Evolutionary conservation across 2,888 invertebrate species (phyloP).

Genomic region (Cephus nigrinus): DNA sequence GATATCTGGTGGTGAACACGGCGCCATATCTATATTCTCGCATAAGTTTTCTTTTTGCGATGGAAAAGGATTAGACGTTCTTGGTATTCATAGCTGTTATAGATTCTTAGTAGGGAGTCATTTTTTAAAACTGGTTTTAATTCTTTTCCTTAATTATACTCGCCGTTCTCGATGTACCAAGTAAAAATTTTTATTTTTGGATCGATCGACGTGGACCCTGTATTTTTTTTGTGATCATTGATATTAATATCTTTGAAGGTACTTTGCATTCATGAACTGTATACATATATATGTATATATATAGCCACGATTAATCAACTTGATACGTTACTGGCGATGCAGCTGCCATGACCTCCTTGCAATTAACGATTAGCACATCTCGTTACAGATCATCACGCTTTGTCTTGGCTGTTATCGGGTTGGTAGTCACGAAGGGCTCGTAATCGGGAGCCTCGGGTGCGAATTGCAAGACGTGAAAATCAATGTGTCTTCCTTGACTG

Average conservation of each 20-base stretch:
- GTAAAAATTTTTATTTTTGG: no score
- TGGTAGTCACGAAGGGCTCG: not conserved
- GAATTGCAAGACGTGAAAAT: not conserved
- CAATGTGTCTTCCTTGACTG: not conserved
- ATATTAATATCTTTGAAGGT: not conserved
- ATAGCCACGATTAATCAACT: not conserved
- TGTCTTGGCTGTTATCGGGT: not conserved
- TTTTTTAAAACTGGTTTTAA: not conserved
- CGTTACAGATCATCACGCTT: not conserved
- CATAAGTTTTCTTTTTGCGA: constrained; percentile 41
- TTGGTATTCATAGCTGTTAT: not conserved
- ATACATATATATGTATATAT: not conserved
- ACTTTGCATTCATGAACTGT: not conserved
- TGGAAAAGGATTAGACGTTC: not conserved
- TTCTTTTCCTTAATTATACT: not conserved
- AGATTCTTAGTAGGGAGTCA: not conserved
- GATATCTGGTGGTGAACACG: constrained; percentile 26
- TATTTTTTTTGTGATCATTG: not conserved
- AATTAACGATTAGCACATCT: not conserved
- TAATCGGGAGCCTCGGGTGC: not conserved
- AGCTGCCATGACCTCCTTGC: not conserved
- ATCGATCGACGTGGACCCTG: not conserved
- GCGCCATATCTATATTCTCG: constrained; percentile 47
- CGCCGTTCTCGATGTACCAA: not conserved
- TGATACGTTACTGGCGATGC: not conserved